Percentiles rank a stretch among this genome's conserved stretches.
Conservation (phyloP, 2,888 invertebrate species). For the Drosophila demipolita region DNA sequence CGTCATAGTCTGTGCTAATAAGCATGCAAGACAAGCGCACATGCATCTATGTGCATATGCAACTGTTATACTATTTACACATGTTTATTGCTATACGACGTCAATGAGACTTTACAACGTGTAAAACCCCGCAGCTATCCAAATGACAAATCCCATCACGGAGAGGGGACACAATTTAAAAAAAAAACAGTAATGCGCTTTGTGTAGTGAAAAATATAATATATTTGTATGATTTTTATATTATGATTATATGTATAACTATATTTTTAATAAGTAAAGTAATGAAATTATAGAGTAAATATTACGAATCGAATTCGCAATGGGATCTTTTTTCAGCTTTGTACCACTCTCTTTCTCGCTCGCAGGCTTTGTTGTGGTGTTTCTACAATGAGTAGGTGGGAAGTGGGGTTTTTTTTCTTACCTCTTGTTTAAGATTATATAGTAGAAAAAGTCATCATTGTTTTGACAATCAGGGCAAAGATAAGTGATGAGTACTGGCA, state of each 20-base stretch:
- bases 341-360: background rate
- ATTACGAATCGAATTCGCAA: background rate
- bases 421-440: background rate
- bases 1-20: constrained; percentile 15
- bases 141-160: background rate
- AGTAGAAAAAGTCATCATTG: constrained; percentile 35
- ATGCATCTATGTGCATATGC: background rate
- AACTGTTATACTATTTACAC: constrained; percentile 7
- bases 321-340: background rate
- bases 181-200: background rate
- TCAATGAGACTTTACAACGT: constrained; percentile 17
- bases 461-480: constrained; percentile 32
- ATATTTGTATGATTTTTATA: background rate
- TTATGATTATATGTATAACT: background rate
- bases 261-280: background rate
- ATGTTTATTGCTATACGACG: constrained; percentile 11
- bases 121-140: background rate
- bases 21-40: constrained; percentile 28
- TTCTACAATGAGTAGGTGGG: background rate
- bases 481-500: constrained; percentile 42
- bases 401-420: constrained; percentile 28
- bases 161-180: background rate
- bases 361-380: background rate
- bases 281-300: background rate
- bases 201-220: background rate